A percentile compares a stretch with the other conserved stretches of the same genome.
Conservation (phyloP, 2,113 vertebrate species). For the Desmodus rotundus region DNA sequence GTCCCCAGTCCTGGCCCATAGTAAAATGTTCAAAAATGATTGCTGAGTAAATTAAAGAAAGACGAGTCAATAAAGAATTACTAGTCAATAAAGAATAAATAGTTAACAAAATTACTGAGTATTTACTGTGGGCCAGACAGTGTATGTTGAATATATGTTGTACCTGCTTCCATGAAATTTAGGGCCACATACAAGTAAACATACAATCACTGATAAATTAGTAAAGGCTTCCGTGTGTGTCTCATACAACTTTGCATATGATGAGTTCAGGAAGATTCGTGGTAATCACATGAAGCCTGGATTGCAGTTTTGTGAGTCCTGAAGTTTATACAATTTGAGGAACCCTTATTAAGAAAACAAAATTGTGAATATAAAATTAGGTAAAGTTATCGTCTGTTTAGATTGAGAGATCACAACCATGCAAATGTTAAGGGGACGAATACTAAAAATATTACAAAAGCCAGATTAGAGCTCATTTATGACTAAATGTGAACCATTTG, state of each 20-base stretch:
- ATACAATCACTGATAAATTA: background rate
- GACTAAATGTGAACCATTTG: background rate
- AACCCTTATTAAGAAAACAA: background rate
- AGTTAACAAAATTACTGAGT: background rate
- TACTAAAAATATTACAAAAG: background rate
- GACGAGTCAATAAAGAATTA: background rate
- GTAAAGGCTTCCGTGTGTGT: background rate
- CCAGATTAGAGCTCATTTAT: background rate
- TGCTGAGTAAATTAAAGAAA: background rate
- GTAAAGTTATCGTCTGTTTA: background rate
- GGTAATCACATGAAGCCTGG: background rate
- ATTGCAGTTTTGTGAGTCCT: background rate
- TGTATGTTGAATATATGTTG: background rate
- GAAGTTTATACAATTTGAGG: background rate
- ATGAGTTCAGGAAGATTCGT: background rate
- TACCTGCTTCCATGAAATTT: background rate
- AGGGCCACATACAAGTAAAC: background rate
- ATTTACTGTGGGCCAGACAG: background rate
- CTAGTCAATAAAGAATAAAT: background rate
- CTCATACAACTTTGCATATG: background rate
- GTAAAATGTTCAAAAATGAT: background rate
- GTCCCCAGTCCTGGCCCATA: background rate
- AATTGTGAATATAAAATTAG: background rate
- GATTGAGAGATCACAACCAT: background rate
- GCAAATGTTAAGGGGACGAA: conserved; percentile 13